phyloP scores from a whole-genome alignment of 2,797 vertebrate species.

The Eremophila alpestris region DNA sequence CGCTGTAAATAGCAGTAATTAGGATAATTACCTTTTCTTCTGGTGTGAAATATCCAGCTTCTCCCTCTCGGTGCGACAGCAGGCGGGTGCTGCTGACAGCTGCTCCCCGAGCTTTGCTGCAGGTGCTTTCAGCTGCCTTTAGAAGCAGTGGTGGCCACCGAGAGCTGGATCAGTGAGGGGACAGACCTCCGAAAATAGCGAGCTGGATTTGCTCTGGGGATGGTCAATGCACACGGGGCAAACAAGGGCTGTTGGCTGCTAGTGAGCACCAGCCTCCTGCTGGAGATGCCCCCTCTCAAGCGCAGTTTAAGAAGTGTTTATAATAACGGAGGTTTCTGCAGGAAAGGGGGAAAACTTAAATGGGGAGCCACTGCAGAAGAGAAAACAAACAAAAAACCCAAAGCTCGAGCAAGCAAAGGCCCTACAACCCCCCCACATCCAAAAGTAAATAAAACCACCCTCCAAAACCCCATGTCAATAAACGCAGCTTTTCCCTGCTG shows the following conservation, averaged over 20 bases:
- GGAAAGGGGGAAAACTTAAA: neutral
- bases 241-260: neutral
- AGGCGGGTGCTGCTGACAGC: neutral
- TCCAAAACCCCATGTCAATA: neutral
- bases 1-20: neutral
- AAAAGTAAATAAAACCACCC: neutral
- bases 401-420: neutral
- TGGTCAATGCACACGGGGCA: neutral
- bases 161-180: neutral
- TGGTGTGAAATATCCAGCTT: neutral
- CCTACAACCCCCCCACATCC: neutral
- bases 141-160: neutral
- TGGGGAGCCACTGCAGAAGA: neutral
- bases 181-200: rapidly evolving
- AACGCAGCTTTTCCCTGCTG: neutral
- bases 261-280: neutral
- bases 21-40: neutral
- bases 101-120: neutral
- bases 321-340: neutral
- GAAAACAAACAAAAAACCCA: neutral
- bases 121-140: neutral
- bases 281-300: neutral
- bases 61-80: rapidly evolving
- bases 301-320: neutral
- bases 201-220: rapidly evolving